These are phyloP conservation scores for Hafferia zeledoni DNA, from an alignment of 2,797 vertebrate species.

Conservation along the genomic window DNA sequence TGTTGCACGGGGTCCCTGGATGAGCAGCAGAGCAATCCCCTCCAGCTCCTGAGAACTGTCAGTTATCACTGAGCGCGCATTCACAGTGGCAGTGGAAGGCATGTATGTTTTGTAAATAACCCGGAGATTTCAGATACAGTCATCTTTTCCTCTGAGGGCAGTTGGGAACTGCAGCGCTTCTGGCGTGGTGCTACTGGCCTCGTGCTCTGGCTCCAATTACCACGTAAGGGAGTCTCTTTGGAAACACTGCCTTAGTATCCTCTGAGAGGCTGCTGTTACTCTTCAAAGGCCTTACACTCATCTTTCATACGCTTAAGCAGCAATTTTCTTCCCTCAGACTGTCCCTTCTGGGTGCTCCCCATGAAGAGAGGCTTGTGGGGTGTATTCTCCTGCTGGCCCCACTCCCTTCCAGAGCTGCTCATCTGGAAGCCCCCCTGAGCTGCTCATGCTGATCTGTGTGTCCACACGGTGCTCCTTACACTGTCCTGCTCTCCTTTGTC, in stretches of 20 bases:
- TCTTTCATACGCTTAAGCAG: neutral
- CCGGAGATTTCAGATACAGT: slow-evolving; percentile 10
- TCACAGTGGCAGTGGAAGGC: slow-evolving; percentile 42
- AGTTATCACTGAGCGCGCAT: neutral
- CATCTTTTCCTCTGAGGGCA: slow-evolving; percentile 31
- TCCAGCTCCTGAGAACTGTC: slow-evolving; percentile 11
- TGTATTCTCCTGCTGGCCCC: neutral
- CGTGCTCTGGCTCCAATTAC: slow-evolving; percentile 47
- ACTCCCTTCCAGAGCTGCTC: neutral
- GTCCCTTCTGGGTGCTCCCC: neutral
- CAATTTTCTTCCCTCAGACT: neutral
- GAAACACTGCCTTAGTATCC: slow-evolving; percentile 2
- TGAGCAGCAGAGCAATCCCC: neutral
- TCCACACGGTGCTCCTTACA: neutral
- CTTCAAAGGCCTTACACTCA: neutral
- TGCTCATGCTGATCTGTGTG: fast-evolving
- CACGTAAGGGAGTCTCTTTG: slow-evolving; percentile 34
- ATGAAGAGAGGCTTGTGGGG: neutral
- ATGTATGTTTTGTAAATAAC: slow-evolving; percentile 52
- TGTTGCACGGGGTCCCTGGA: neutral
- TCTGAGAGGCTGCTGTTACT: slow-evolving; percentile 27
- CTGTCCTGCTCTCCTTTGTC: neutral
- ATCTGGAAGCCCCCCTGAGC: neutral
- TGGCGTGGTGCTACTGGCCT: slow-evolving; percentile 41
- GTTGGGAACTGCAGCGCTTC: slow-evolving; percentile 13